Evolutionary conservation across 2,113 vertebrate species (phyloP).

Genomic region (Sisor rabdophorus): DNA sequence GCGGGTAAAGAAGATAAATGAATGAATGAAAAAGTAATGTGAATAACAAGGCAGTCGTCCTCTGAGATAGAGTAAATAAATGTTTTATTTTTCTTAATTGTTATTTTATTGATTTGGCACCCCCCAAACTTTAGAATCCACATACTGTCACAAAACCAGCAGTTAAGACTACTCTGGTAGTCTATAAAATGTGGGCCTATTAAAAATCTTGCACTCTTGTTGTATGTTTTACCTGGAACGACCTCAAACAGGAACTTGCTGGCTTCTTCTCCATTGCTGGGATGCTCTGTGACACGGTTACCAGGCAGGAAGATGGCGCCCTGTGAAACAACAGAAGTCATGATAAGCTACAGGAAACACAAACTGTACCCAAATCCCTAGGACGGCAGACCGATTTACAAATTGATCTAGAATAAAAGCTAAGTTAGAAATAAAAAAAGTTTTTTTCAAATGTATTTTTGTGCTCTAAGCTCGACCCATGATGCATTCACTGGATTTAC

Average conservation of each 20-base stretch:
- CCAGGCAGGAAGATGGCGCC: slow-evolving; percentile 89
- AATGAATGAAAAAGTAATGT: too few relatives aligned
- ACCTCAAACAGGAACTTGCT: slow-evolving; percentile 97
- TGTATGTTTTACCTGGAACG: slow-evolving; percentile 84
- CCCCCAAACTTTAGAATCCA: not conserved
- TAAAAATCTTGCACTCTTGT: not conserved
- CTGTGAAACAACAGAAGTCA: slow-evolving; percentile 63
- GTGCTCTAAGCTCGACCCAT: too few relatives aligned
- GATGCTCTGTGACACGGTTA: slow-evolving; percentile 93
- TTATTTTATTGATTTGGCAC: not conserved
- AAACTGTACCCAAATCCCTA: not conserved
- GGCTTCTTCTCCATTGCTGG: slow-evolving; percentile 84
- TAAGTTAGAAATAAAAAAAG: not conserved
- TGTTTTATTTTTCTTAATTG: not conserved
- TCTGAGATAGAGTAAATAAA: not conserved
- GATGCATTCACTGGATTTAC: not conserved
- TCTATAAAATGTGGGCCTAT: not conserved
- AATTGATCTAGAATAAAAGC: not conserved
- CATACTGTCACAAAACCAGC: not conserved
- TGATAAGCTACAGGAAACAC: not conserved
- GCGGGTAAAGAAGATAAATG: too few relatives aligned
- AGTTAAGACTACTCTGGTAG: too few relatives aligned
- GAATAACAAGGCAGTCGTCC: not conserved
- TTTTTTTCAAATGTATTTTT: too few relatives aligned
- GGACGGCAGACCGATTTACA: not conserved